Evolutionary conservation across 1,140 invertebrate genomes (phyloP).

Genomic region (Oryzaephilus surinamensis): DNA sequence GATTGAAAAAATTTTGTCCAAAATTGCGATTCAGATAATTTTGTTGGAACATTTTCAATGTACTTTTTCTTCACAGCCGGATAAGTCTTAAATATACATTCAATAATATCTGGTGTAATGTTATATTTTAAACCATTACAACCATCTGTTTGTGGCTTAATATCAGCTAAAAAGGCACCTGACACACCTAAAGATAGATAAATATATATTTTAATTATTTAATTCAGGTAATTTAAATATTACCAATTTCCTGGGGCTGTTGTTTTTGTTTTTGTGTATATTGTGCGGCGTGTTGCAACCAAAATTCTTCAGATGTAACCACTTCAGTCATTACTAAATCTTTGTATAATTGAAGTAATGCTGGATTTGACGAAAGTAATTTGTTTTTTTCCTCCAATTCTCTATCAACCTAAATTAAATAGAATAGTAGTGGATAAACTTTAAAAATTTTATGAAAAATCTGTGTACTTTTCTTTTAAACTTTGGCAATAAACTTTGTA

Average conservation of each 20-base stretch:
- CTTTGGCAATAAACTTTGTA: conserved; percentile 87
- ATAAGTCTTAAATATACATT: conserved; percentile 98
- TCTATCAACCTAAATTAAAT: conserved; percentile 55
- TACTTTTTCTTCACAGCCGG: conserved; percentile 97
- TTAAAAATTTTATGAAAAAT: conserved; percentile 3
- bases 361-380: conserved; percentile 73
- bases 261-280: conserved; percentile 63
- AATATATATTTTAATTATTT: conserved; percentile 1
- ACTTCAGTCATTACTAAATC: conserved; percentile 92
- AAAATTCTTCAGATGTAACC: conserved; percentile 92
- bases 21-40: conserved; percentile 93
- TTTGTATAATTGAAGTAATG: conserved; percentile 74
- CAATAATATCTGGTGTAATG: conserved; percentile 91
- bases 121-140: conserved; percentile 97
- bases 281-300: conserved; percentile 74
- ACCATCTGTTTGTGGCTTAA: conserved; percentile 94
- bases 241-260: conserved; percentile 72
- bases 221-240: neutral
- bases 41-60: conserved; percentile 88
- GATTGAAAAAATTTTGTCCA: conserved; percentile 99
- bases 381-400: conserved; percentile 84
- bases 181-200: conserved; percentile 56
- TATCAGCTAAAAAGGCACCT: conserved; percentile 83
- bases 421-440: neutral
- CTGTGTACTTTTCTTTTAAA: conserved; percentile 69